These are phyloP conservation scores for Syngnathus typhle DNA, from an alignment of 2,113 vertebrate genomes.

Conservation along the genomic window DNA sequence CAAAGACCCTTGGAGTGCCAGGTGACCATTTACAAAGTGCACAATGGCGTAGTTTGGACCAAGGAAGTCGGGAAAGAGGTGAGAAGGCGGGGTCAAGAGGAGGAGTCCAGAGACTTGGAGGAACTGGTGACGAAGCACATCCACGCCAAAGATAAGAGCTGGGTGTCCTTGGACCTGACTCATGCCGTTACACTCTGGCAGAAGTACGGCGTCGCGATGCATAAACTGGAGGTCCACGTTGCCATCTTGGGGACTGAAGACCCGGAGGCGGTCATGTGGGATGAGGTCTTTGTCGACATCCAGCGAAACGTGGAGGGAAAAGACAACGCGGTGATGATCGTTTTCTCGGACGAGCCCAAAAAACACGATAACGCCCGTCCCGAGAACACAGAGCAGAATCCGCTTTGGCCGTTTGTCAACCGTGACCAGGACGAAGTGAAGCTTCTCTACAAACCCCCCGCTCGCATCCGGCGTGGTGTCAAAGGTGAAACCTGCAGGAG, in stretches of 20 bases:
- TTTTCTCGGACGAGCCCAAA: constrained; percentile 87
- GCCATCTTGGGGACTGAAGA: constrained; percentile 57
- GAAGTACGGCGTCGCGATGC: constrained; percentile 70
- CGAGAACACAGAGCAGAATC: constrained; percentile 50
- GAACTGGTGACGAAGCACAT: constrained; percentile 78
- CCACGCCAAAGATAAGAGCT: constrained; percentile 77
- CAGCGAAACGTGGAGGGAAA: constrained; percentile 75
- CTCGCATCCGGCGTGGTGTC: constrained; percentile 84
- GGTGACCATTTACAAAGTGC: constrained; percentile 82
- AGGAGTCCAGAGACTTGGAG: constrained; percentile 57
- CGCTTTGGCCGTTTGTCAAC: constrained; percentile 6
- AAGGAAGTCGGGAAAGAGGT: constrained; percentile 46
- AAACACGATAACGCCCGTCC: constrained; percentile 69
- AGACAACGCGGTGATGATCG: constrained; percentile 80
- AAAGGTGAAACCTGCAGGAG: constrained; percentile 86
- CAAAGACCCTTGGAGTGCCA: constrained; percentile 73
- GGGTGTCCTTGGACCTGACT: constrained; percentile 92
- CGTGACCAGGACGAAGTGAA: constrained; percentile 68
- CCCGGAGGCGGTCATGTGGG: constrained; percentile 15
- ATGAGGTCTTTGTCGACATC: constrained; percentile 68
- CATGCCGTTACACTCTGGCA: constrained; percentile 77
- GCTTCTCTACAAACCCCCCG: constrained; percentile 80
- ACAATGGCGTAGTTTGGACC: constrained; percentile 39
- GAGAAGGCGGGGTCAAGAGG: constrained; percentile 50
- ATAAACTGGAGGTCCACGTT: constrained; percentile 82